Conservation (phyloP, 2,113 vertebrate genomes). For the Myxocyprinus asiaticus region DNA sequence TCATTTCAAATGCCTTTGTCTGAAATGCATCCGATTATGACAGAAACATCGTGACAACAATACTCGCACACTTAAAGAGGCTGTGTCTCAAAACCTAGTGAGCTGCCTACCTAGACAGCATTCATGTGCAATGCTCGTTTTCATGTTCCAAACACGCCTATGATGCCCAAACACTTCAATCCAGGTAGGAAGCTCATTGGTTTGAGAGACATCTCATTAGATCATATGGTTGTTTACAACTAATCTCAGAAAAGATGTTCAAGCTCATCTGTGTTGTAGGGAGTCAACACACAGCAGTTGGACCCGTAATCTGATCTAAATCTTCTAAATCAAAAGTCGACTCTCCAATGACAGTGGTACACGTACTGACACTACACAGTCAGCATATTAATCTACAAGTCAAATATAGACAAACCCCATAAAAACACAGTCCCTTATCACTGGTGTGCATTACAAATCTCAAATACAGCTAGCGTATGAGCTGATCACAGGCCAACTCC, state of each 20-base stretch:
- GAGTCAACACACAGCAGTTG: not conserved
- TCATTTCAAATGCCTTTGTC: not conserved
- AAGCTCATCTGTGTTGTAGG: not conserved
- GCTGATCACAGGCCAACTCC: constrained; percentile 25
- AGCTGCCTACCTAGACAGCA: not conserved
- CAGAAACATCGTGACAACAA: constrained; percentile 5
- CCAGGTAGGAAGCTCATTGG: not conserved
- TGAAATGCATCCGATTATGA: constrained; percentile 1
- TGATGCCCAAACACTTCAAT: not conserved
- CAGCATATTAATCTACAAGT: not conserved
- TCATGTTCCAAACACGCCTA: not conserved
- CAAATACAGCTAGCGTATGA: not conserved
- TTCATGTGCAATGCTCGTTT: not conserved
- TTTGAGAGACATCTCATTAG: not conserved
- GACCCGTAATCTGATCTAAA: not conserved
- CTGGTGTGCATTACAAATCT: not conserved
- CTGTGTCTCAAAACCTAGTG: not conserved
- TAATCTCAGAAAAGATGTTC: not conserved
- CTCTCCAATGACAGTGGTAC: not conserved
- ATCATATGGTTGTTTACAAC: not conserved
- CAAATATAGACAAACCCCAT: not conserved
- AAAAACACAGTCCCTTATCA: not conserved
- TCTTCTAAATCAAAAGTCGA: not conserved
- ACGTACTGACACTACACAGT: not conserved
- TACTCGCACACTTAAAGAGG: not conserved